A percentile compares a stretch with the other conserved stretches of the same genome.
Conservation (phyloP, 2,888 invertebrate species). For the Agrotis segetum region DNA sequence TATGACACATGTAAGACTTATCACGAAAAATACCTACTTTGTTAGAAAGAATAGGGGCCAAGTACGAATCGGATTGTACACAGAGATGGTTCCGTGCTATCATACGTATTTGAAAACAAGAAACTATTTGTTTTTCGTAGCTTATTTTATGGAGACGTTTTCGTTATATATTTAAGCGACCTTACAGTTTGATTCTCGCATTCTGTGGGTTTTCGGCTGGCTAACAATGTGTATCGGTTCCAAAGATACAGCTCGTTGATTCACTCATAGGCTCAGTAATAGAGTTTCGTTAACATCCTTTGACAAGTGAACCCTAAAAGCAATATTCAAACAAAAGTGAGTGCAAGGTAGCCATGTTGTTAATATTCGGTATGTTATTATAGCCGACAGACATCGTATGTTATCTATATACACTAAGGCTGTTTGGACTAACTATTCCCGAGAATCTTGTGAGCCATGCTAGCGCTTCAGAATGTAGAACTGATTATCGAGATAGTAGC, state of each 20-base stretch:
- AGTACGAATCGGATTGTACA: background rate
- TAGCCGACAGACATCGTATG: conserved; percentile 35
- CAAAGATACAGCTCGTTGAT: background rate
- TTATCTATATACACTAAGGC: conserved; percentile 48
- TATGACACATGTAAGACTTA: conserved; percentile 32
- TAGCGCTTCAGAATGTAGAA: conserved; percentile 33
- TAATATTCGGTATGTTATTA: conserved; percentile 49
- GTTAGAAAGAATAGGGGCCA: conserved; percentile 7
- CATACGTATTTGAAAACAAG: no score
- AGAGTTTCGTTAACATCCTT: background rate
- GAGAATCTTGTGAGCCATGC: conserved; percentile 42
- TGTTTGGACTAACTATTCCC: conserved; percentile 44
- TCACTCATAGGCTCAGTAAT: background rate
- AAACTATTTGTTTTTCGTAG: no score
- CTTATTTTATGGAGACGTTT: no score
- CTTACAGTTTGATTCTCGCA: no score
- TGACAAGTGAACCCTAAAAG: background rate
- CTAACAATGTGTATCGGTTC: background rate
- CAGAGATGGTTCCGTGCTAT: background rate
- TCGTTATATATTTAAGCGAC: no score
- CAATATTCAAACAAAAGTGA: conserved; percentile 22
- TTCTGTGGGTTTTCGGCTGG: background rate
- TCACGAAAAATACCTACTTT: conserved; percentile 25
- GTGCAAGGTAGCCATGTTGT: conserved; percentile 26
- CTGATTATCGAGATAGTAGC: conserved; percentile 14